A percentile compares a stretch with the other conserved stretches of the same genome.
phyloP scores from a whole-genome alignment of 2,888 invertebrate species.

The Ypsolopha scabrella region DNA sequence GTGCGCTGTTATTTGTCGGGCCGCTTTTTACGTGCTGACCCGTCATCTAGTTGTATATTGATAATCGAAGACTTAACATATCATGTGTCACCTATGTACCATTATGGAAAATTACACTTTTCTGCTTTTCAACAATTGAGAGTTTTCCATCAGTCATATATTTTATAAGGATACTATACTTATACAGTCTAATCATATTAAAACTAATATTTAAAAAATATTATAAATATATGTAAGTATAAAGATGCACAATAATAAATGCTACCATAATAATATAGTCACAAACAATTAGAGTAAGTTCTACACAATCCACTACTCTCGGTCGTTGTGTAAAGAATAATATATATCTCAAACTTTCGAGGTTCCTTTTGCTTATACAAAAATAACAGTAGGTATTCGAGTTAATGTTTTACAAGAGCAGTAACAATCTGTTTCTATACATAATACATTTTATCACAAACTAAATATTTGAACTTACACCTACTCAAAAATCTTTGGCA shows the following conservation, averaged over 20 bases:
- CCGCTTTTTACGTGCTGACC: too few species aligned
- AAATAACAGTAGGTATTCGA: slow-evolving; percentile 43
- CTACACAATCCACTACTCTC: slow-evolving; percentile 45
- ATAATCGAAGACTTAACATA: too few species aligned
- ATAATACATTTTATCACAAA: slow-evolving; percentile 30
- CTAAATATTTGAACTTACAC: slow-evolving; percentile 44
- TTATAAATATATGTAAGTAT: neutral
- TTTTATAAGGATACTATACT: neutral
- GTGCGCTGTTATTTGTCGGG: too few species aligned
- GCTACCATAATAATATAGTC: slow-evolving; percentile 1
- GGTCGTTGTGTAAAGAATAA: slow-evolving; percentile 49
- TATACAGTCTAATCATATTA: neutral
- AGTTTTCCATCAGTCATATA: neutral
- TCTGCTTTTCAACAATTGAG: neutral
- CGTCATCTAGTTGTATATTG: too few species aligned
- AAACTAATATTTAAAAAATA: neutral
- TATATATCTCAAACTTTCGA: slow-evolving; percentile 45
- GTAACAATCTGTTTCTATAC: slow-evolving; percentile 68
- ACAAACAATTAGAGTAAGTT: slow-evolving; percentile 21
- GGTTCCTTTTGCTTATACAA: slow-evolving; percentile 52
- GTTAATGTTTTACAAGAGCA: slow-evolving; percentile 31
- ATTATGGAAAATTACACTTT: too few species aligned
- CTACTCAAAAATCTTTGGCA: slow-evolving; percentile 65
- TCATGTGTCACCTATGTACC: too few species aligned
- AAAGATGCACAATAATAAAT: neutral